Evolutionary conservation across 2,888 invertebrate genomes (phyloP), one percentile per base, ranked within the genome.

Genomic region (Brassicogethes aeneus): DNA sequence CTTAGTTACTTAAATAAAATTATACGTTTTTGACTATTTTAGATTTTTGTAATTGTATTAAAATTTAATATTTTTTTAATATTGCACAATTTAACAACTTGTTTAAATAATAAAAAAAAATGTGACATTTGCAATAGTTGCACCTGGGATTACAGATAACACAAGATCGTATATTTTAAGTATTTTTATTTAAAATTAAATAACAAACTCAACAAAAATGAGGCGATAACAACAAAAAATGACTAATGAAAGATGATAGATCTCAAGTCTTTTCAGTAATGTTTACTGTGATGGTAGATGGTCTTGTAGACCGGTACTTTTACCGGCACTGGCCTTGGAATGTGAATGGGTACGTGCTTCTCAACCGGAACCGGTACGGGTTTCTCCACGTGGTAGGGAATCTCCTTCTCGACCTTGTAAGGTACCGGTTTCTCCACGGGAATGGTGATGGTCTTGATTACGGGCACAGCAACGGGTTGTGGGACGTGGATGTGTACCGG

Each of bases 391-490:
- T 81, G 80, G 17, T 80, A 77, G 17, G 78, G 78, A 0, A 82
- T 76, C 2, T 70, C 68, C 54, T 75, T 81, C 48, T 81, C 80
- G 0, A 83, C 80, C 0, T 80, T 78, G 55, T 80, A 82, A 1
- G 82, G 82, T 2, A 82, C 80, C 15, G 82, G 81, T 57, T 81
- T 83, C 53, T 83, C 82, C 0, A 83, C 77, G 0, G 82, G 82
- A 16, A 82, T 74, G 0, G 78, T 74, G 1, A 83, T 72, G 49
- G 82, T 82, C 57, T 80, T 82, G 17, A 82, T 70, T 2, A 82
- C 73, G 1, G 82, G 82, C 1, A 82, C 76, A 0, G 82, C 79
- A 1, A 82, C 72, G 0, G 81, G 80, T 50, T 79, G 80, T 0
- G 80, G 75, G 0, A 83, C 79, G 1, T 82, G 81, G 0, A 82